Conservation (phyloP, 2,797 vertebrate genomes). For the Malurus splendens region DNA sequence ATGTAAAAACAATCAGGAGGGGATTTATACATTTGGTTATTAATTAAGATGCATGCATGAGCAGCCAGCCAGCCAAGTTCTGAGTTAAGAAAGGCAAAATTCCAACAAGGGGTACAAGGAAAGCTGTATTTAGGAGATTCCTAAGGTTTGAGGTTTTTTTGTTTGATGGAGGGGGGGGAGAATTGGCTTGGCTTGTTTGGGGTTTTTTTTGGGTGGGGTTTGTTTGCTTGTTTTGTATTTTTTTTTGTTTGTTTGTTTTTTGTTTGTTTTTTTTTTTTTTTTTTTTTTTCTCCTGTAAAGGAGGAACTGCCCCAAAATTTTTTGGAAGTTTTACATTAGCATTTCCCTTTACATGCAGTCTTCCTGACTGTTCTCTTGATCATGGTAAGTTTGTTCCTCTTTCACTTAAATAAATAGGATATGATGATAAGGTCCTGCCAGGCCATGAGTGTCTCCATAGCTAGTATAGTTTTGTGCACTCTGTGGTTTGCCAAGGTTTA, state of each 20-base stretch:
- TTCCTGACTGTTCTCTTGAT: not conserved
- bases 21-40: conserved; percentile 56
- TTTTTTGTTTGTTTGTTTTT: too few relatives aligned
- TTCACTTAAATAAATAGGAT: not conserved
- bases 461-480: not conserved
- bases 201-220: too few relatives aligned
- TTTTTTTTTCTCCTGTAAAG: not conserved
- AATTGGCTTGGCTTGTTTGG: not conserved
- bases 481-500: not conserved
- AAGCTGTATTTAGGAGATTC: not conserved
- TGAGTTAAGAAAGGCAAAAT: not conserved
- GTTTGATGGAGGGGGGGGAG: fast-evolving
- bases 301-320: not conserved
- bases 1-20: conserved; percentile 30
- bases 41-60: conserved; percentile 59
- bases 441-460: not conserved
- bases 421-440: not conserved
- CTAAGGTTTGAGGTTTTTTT: not conserved
- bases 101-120: not conserved
- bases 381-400: not conserved
- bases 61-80: conserved; percentile 32
- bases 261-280: not conserved
- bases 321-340: not conserved
- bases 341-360: not conserved
- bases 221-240: too few relatives aligned